Evolutionary conservation across 2,888 invertebrate species (phyloP).

Genomic region (Lacanobia wlatinum): DNA sequence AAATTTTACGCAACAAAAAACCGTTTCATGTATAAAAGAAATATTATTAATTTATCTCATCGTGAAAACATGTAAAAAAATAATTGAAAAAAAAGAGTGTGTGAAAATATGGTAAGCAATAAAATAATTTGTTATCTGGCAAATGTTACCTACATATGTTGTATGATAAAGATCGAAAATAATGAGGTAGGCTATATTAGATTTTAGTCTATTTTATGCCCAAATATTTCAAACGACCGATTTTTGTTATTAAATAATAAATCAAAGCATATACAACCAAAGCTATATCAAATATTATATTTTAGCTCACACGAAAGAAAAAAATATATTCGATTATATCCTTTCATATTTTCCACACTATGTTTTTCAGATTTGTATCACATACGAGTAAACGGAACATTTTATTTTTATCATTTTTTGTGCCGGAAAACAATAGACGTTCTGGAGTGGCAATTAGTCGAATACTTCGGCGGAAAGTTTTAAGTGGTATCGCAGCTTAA

Average conservation of each 20-base stretch:
- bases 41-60: too few species aligned
- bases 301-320: background rate
- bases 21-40: too few species aligned
- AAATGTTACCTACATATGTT: too few species aligned
- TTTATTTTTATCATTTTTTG: background rate
- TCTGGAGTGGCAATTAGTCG: slow-evolving; percentile 12
- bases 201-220: too few species aligned
- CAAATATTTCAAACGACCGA: background rate
- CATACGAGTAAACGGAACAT: background rate
- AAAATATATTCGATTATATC: too few species aligned
- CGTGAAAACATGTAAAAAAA: too few species aligned
- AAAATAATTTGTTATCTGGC: too few species aligned
- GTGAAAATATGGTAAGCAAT: too few species aligned
- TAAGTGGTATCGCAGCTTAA: background rate
- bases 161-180: too few species aligned
- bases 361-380: background rate
- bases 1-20: too few species aligned
- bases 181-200: too few species aligned
- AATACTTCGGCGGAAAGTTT: background rate
- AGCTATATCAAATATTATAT: background rate
- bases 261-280: background rate
- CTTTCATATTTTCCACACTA: background rate
- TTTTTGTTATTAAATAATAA: background rate
- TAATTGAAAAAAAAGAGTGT: too few species aligned
- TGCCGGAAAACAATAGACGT: background rate